Evolutionary conservation across 2,113 vertebrate species (phyloP), one percentile per base, ranked within the genome.

Genomic region (Helogale parvula): DNA sequence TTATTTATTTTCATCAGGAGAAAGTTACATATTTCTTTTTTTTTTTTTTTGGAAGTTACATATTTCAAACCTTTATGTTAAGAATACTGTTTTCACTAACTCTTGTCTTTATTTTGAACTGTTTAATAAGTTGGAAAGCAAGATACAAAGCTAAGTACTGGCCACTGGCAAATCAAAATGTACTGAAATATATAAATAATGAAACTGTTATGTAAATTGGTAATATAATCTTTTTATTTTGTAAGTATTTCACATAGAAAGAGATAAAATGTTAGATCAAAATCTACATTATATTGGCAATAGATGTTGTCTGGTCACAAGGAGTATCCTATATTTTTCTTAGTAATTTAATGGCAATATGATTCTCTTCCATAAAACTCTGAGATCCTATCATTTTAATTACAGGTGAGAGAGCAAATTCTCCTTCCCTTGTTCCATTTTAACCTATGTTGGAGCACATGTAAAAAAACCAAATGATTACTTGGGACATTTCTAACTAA

Each of bases 1-100:
- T 52, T 94, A 81, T 38, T 95, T 93, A 5, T 69, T 96, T 71
- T 91, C 88, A 95, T 41, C 47, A 2, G 60, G 52, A 98, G 77
- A 85, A 93, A 31, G 33, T 71, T 47, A 66, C 60, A 7, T 60
- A 33, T 87, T 91, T 90, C 11, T 57, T 57, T 57, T 57, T 23
- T 60, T 60, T 60, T 57, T 60, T 57, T 57, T 57, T 57, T 57
- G 77, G 81, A 93, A n/a, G 33, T 71, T 47, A 66, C 54, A 6
- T 60, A 33, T 85, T 91, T 93, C 9, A 95, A 66, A 90, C 12
- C 19, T 38, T 80, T 54, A 19, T 33, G 38, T 66, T 94, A 96
- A 96, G 29, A 69, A 63, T 57, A 96, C 0, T 50, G 81, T 91
- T 96, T 88, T 88, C 90, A 38, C 57, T 83, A 90, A 72, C 16